Evolutionary conservation across 2,797 vertebrate species (phyloP), one percentile per base, ranked within the genome.

Genomic region (Triplophysa yarkandensis): DNA sequence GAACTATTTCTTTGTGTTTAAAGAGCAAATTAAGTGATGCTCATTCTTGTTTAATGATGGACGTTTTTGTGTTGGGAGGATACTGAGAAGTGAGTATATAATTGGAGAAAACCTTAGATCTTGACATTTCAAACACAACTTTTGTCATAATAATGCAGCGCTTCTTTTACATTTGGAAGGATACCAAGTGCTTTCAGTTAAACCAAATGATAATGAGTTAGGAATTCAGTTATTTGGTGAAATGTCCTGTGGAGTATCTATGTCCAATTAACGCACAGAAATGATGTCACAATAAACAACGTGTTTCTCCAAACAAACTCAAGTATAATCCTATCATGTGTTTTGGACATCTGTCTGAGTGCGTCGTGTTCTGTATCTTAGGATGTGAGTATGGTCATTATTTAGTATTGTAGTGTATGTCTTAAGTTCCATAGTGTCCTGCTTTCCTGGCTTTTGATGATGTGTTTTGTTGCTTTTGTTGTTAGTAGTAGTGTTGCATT

Each of bases 281-380:
- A 39, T 73, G 60, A 66, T 82, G 79, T 87, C 82, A 86, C 62
- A 76, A 84, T 81, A 52, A 17, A 72, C 39, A 36, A 32, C 80
- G 77, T 66, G 52, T 72, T 21, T 43, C 41, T 19, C 25, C 36
- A 21, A 13, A 19, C 14, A 39, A 2, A 28, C 41, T 9, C 10
- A 21, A 61, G 39, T 16, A 43, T 4, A 8, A 2, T 13, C 1
- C 39, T 16, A 43, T 14, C 39, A 43, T 43, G 13, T 16, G 4
- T 43, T 43, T 16, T 43, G 39, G 11, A 41, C 39, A 41, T 41
- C 10, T 41, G 10, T 41, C 11, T 41, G 11, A 13, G 39, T 3
- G 39, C 14, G 11, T 10, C 10, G 14, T 41, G 39, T 41, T 13
- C 11, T 41, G 39, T 2, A 41, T 2, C 11, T 9, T 14, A 41